Evolutionary conservation across 2,888 invertebrate species (phyloP), one percentile per base, ranked within the genome.

Genomic region (Diaprepes abbreviatus): DNA sequence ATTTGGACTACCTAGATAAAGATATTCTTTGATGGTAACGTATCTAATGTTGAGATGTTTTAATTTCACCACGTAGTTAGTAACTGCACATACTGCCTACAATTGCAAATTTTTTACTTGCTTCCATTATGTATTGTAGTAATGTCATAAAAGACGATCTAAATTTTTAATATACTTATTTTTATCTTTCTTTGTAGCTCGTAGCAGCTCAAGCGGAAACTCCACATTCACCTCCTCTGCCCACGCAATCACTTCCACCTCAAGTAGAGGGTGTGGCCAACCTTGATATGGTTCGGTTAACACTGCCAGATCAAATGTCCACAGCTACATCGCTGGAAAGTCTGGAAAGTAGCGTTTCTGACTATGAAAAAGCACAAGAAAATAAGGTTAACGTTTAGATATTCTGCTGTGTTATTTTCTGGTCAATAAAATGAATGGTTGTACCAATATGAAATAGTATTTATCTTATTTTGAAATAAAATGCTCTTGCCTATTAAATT

Each of bases 281-380:
- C 50, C 74, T 85, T 71, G 84, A 85, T 65, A 76, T 83, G 40
- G 85, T 85, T 60, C 79, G 83, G 31, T 79, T 79, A 35, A 74
- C 78, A 48, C 76, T 84, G 43, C 81, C 79, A 3, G 79, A 81
- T 3, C 74, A 69, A 36, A 74, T 85, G 2, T 85, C 85, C 12
- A 89, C 89, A 0, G 88, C 87, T 54, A 88, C 89, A 4, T 89
- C 90, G 1, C 80, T 89, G 35, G 86, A 87, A 71, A 89, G 89
- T 4, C 83, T 86, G 71, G 83, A 83, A 73, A 83, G 79, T 59
- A 70, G 63, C 16, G 45, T 73, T 12, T 75, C 76, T 7, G 76
- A 76, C 69, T 74, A 75, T 36, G 57, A 75, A 12, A 58, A 67
- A 24, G 50, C 40, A 3, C 10, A 59, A 1, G 35, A 45, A 24